A percentile compares a stretch with the other conserved stretches of the same genome.
Conservation (phyloP, 2,113 vertebrate species). For the Strigops habroptila region DNA sequence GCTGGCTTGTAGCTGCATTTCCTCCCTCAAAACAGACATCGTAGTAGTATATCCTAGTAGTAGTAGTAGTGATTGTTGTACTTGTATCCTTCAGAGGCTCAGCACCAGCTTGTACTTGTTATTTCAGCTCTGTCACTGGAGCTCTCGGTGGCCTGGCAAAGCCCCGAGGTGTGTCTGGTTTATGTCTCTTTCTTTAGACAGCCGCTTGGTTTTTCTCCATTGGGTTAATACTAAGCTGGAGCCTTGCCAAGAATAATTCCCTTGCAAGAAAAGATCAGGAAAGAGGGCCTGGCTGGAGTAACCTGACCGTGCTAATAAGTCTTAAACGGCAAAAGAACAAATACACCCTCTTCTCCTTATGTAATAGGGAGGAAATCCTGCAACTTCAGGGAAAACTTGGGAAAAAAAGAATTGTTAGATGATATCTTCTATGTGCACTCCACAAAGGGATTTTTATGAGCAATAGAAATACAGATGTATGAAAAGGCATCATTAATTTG, state of each 20-base stretch:
- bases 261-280: constrained; percentile 40
- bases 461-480: neutral
- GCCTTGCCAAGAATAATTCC: constrained; percentile 44
- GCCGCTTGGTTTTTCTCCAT: neutral
- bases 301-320: neutral
- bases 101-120: neutral
- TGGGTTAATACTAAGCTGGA: neutral
- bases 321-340: neutral
- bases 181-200: neutral
- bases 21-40: fast-evolving
- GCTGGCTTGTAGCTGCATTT: neutral
- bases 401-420: neutral
- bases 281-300: neutral
- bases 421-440: neutral
- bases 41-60: fast-evolving
- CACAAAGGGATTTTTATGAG: neutral
- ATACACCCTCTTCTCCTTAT: neutral
- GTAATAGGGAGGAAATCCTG: constrained; percentile 55
- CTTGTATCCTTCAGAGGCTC: neutral
- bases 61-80: neutral
- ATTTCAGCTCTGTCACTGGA: neutral
- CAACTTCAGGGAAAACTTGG: neutral
- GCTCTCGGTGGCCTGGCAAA: neutral
- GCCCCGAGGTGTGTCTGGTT: neutral
- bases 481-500: neutral